These are phyloP conservation scores for Cheilosia vernalis DNA, from an alignment of 2,888 invertebrate species.

Conservation along the genomic window DNA sequence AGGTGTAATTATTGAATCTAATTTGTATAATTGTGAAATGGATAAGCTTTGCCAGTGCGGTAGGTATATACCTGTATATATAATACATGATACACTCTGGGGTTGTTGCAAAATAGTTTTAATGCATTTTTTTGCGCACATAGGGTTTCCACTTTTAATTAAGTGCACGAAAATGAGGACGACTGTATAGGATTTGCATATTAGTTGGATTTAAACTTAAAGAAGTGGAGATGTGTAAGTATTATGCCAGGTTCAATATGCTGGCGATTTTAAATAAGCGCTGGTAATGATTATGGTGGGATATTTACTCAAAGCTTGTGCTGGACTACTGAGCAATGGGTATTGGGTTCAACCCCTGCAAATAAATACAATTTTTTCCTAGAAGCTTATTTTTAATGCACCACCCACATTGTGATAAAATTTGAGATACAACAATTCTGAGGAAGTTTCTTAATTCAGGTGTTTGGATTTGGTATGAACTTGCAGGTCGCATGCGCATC, in stretches of 20 bases:
- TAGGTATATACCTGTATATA: not conserved
- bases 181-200: not conserved
- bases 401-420: too few species aligned
- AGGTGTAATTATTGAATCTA: constrained; percentile 76
- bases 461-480: too few species aligned
- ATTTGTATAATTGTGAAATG: constrained; percentile 72
- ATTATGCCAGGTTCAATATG: not conserved
- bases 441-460: too few species aligned
- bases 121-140: not conserved
- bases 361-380: too few species aligned
- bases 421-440: too few species aligned
- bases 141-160: constrained; percentile 5
- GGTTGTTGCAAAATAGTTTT: not conserved
- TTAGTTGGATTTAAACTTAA: not conserved
- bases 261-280: not conserved
- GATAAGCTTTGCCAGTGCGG: not conserved
- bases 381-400: too few species aligned
- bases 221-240: not conserved
- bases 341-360: too few species aligned
- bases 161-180: too few species aligned
- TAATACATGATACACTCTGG: not conserved
- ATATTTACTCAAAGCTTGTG: too few species aligned
- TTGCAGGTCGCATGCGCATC: too few species aligned
- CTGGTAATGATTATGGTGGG: not conserved
- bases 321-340: too few species aligned